Conservation (phyloP, 1,140 invertebrate genomes). For the Drosophila sulfurigaster region DNA sequence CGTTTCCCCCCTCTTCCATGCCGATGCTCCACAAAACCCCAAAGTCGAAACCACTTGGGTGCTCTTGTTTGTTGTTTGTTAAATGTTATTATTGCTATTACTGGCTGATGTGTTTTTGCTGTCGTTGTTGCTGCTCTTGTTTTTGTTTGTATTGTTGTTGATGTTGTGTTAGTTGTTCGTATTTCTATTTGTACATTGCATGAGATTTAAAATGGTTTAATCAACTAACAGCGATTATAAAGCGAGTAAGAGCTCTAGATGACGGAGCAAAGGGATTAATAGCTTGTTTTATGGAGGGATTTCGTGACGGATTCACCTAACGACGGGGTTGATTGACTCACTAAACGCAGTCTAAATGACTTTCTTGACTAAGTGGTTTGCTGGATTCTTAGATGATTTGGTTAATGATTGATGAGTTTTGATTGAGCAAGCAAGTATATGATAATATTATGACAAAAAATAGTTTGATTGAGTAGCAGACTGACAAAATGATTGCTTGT, state of each 20-base stretch:
- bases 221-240: slow-evolving; percentile 45
- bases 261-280: neutral
- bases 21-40: slow-evolving; percentile 23
- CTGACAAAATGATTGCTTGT: neutral
- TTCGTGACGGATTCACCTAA: neutral
- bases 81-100: slow-evolving; percentile 48
- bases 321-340: too few relatives aligned
- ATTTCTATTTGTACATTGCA: slow-evolving; percentile 40
- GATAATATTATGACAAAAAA: too few relatives aligned
- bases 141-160: slow-evolving; percentile 32
- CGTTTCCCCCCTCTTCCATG: neutral
- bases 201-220: slow-evolving; percentile 76
- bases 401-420: too few relatives aligned
- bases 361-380: too few relatives aligned
- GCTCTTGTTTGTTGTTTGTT: slow-evolving; percentile 64
- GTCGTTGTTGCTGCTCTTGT: slow-evolving; percentile 28
- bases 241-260: neutral
- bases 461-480: too few relatives aligned
- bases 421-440: too few relatives aligned
- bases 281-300: neutral
- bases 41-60: slow-evolving; percentile 55
- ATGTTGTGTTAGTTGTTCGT: slow-evolving; percentile 41
- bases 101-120: slow-evolving; percentile 50
- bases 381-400: too few relatives aligned
- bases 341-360: too few relatives aligned